Evolutionary conservation across 2,113 vertebrate genomes (phyloP), one percentile per base, ranked within the genome.

Genomic region (Pygoscelis antarcticus): DNA sequence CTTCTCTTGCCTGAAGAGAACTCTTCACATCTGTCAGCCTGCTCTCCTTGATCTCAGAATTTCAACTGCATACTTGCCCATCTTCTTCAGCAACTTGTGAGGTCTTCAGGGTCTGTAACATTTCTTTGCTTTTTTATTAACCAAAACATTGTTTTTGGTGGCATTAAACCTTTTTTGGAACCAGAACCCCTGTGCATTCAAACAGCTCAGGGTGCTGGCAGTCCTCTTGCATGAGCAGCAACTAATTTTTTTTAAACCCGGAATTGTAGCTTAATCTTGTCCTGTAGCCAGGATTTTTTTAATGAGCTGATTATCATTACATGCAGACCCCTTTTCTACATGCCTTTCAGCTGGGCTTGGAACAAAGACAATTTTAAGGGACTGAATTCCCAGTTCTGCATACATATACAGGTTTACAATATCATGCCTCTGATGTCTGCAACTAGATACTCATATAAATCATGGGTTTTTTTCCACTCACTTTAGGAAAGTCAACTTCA

Each of bases 401-500:
- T 25, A 86, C 6, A 69, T 8, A 36, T 40, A 64, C 3, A 21
- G 15, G 22, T 47, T 46, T 72, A 75, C 2, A 5, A 29, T 68
- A 34, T 10, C 6, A 44, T 29, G 26, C 8, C 49, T 80, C 11
- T 38, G 21, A 64, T 9, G 8, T 30, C 30, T 52, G 46, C 46
- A 81, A 62, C 13, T 51, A 42, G 9, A 38, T 22, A 54, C 19
- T 80, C 11, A 27, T 4, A 75, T 4, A 58, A 81, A 84, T 58
- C 3, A 87, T 3, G 3, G 2, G 6, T 0, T 34, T 8, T 51
- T 12, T 25, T 9, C 18, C 15, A 34, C 26, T 62, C 17, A 19
- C 5, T 36, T n/a, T 29, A 18, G 12, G n/a, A 54, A 75, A 89
- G 23, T 23, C 16, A 82, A 2, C 21, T 69, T 74, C 61, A 72